phyloP scores from a whole-genome alignment of 1,140 invertebrate genomes.

The Saccostrea echinata region DNA sequence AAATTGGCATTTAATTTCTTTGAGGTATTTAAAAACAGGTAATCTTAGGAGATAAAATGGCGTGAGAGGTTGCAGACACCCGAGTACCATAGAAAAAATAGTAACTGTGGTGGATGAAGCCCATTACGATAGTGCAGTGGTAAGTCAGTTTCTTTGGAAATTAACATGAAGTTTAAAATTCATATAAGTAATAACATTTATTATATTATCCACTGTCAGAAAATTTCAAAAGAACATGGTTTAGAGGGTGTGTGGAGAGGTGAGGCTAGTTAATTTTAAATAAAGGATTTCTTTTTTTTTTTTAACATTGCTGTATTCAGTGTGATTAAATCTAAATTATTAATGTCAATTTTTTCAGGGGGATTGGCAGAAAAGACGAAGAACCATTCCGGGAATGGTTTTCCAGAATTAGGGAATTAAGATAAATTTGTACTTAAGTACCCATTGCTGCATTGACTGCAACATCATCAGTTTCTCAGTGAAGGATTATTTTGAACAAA shows the following conservation, averaged over 20 bases:
- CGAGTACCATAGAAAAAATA: not conserved
- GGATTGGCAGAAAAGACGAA: not conserved
- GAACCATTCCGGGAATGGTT: constrained; percentile 51
- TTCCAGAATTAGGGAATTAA: constrained; percentile 45
- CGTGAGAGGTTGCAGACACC: not conserved
- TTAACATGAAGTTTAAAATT: not conserved
- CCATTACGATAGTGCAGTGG: constrained; percentile 41
- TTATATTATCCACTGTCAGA: not conserved
- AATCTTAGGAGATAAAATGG: constrained; percentile 40
- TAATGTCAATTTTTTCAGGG: constrained; percentile 33
- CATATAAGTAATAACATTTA: not conserved
- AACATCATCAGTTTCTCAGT: constrained; percentile 46
- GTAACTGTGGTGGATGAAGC: constrained; percentile 45
- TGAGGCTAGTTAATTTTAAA: no score
- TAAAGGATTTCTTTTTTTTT: not conserved
- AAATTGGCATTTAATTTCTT: no score
- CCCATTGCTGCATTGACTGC: constrained; percentile 45
- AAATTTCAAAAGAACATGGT: not conserved
- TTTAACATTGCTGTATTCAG: not conserved
- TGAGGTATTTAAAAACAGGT: no score
- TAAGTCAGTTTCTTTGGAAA: no score
- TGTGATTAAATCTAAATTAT: not conserved
- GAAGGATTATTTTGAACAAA: constrained; percentile 43
- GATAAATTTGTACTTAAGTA: constrained; percentile 30
- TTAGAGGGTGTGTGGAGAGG: no score